These are phyloP conservation scores for Silvanus unidentatus DNA, from an alignment of 2,888 invertebrate species.

Conservation along the genomic window DNA sequence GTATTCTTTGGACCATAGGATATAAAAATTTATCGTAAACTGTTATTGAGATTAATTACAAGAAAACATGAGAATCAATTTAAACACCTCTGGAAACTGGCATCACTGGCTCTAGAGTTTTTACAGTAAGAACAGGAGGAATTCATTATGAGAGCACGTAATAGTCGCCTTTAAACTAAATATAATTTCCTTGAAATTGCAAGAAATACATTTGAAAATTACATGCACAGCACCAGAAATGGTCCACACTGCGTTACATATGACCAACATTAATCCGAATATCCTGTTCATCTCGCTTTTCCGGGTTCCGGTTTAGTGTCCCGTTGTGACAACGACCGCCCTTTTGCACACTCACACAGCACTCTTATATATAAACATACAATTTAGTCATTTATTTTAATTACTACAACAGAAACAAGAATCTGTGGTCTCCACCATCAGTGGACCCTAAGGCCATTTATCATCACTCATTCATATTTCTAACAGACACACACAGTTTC, in stretches of 20 bases:
- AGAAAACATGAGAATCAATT: too few species aligned
- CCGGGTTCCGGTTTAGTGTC: conserved; percentile 30
- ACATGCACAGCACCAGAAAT: background rate
- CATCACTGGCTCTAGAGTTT: too few species aligned
- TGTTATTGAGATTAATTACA: too few species aligned
- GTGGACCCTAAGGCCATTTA: conserved; percentile 29
- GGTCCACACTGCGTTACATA: conserved; percentile 24
- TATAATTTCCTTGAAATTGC: too few species aligned
- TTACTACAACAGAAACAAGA: conserved; percentile 38
- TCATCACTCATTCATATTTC: conserved; percentile 22
- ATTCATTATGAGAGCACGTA: too few species aligned
- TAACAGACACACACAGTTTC: background rate
- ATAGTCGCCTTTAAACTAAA: too few species aligned
- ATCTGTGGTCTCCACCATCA: conserved; percentile 33
- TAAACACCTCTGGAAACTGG: too few species aligned
- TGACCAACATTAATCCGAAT: conserved; percentile 32
- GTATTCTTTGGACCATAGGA: too few species aligned
- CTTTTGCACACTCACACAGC: conserved; percentile 11
- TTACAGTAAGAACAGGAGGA: too few species aligned
- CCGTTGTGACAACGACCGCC: conserved; percentile 28
- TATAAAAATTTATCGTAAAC: too few species aligned
- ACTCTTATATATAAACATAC: conserved; percentile 5
- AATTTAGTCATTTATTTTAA: conserved; percentile 36
- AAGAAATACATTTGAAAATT: background rate
- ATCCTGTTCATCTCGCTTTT: conserved; percentile 28